These are phyloP conservation scores for Pteropus rufus DNA, from an alignment of 2,797 vertebrate species.

Conservation along the genomic window DNA sequence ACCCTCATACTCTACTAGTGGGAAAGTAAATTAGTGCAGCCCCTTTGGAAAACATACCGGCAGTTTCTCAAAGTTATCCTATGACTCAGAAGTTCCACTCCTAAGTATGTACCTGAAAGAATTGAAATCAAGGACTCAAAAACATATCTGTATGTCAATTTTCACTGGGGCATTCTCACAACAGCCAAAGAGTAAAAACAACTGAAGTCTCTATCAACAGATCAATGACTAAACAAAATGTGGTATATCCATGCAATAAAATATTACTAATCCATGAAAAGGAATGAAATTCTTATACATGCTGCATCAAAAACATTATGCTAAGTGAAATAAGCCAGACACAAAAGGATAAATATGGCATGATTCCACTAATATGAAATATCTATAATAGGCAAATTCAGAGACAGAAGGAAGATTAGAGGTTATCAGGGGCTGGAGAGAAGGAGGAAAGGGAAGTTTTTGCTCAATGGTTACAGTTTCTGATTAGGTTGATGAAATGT, in stretches of 20 bases:
- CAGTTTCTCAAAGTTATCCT: not conserved
- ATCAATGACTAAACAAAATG: not conserved
- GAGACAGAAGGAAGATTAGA: not conserved
- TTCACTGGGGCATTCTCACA: not conserved
- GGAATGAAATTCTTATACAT: not conserved
- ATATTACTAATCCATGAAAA: not conserved
- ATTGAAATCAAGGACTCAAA: not conserved
- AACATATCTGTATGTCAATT: not conserved
- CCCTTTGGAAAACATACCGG: not conserved
- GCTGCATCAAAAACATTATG: not conserved
- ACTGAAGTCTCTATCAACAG: not conserved
- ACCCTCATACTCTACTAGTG: not conserved
- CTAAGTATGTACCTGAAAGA: not conserved
- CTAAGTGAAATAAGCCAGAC: not conserved
- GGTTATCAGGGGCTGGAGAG: not conserved
- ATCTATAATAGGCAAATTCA: not conserved
- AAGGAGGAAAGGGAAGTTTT: not conserved
- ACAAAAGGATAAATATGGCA: not conserved
- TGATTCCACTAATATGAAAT: not conserved
- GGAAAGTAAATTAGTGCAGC: not conserved
- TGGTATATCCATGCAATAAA: not conserved
- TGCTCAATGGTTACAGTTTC: not conserved
- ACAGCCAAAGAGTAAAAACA: not conserved
- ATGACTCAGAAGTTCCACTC: not conserved
- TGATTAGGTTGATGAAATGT: not conserved